Evolutionary conservation across 2,113 vertebrate species (phyloP).

Genomic region (Lonchura striata): DNA sequence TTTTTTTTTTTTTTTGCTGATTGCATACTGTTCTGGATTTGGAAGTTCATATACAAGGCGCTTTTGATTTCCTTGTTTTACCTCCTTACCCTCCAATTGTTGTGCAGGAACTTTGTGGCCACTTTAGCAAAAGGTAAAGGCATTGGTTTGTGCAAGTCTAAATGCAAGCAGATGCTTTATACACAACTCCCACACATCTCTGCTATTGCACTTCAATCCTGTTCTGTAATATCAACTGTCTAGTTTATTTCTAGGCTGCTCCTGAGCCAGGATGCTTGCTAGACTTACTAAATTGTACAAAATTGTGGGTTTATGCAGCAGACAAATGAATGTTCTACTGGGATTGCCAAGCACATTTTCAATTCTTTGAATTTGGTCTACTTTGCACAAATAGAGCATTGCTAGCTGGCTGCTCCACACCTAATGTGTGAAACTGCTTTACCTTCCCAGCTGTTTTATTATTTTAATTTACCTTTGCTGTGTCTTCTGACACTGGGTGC

Average conservation of each 20-base stretch:
- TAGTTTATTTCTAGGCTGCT: neutral
- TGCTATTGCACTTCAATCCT: neutral
- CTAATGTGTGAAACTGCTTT: neutral
- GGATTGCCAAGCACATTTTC: neutral
- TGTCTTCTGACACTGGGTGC: neutral
- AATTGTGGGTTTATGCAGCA: neutral
- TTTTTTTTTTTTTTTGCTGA: no score
- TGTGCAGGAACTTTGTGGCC: neutral
- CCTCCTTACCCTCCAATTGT: neutral
- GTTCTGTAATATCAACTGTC: neutral
- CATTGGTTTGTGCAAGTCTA: neutral
- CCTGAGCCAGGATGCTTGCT: neutral
- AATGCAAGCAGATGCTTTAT: neutral
- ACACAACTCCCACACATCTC: neutral
- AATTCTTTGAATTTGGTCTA: neutral
- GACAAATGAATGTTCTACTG: neutral
- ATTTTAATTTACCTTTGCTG: neutral
- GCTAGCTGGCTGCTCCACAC: neutral
- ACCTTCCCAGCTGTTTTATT: neutral
- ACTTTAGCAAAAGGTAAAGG: neutral
- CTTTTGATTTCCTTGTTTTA: neutral
- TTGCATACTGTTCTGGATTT: no score
- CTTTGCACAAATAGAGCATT: neutral
- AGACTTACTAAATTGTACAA: neutral
- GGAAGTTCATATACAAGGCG: no score